Base-by-base conservation (phyloP, 2,888 invertebrate species). In the Leptodirus hochenwartii region DNA sequence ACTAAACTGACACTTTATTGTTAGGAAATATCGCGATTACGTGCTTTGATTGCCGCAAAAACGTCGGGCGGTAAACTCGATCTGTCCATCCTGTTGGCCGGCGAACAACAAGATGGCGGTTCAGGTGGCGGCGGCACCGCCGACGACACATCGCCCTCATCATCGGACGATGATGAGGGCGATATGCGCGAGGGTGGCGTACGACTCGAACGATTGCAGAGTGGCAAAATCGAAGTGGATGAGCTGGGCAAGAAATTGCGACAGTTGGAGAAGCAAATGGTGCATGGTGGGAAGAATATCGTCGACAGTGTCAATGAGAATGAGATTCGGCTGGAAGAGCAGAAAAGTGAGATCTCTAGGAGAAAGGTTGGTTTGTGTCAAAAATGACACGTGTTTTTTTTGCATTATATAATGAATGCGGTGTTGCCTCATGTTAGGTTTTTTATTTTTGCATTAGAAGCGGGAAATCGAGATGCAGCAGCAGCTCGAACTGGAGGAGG, bases 261-360 rank as follows among this genome's bases (percentile, higher is more conserved):
- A 33, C 74, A 81, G 34, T 66, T 98, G 47, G 95, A 98, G 54
- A 88, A 87, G 45, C 84, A 96, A 46, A 69, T 98, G 50, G 74
- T 99, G 27, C 78, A 80, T 42, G 95, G 95, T 29, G 90, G 88
- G 2, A 87, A 85, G 51, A 90, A 91, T 53, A 81, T 98, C 31
- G 68, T 95, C 22, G 91, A 93, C 53, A 85, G 91, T 46, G 88
- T 96, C 11, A 88, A 88, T 50, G 84, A 93, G 51, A 88, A 90
- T 44, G 88, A 93, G 53, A 62, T 79, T 39, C 80, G 82, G 31
- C 59, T 98, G 30, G 88, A 95, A 48, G 78, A 80, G 50, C 70
- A 77, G 35, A 64, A 79, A 34, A 62, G 69, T 25, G 91, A 95
- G 59, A 84, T 98, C 36, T 79, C 87, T 0, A 91, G 91, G 49